Conservation (phyloP, 1,140 invertebrate genomes). For the Sesamia nonagrioides region DNA sequence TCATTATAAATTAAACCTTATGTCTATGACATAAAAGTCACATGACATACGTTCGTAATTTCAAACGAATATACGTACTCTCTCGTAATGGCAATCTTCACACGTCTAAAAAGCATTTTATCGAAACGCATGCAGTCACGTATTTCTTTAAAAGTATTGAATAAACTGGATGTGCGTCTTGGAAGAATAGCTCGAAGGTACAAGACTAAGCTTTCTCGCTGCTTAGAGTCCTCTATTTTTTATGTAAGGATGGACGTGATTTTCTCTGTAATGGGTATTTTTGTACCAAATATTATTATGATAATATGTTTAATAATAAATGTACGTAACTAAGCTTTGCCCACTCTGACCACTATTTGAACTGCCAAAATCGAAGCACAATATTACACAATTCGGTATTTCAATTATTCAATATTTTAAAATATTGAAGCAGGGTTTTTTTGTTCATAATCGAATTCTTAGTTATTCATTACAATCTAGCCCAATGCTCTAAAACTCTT, state of each 20-base stretch:
- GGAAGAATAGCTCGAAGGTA: not conserved
- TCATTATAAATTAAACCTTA: not conserved
- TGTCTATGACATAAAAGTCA: not conserved
- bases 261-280: no score
- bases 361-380: no score
- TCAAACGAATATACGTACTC: not conserved
- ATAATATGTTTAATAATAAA: no score
- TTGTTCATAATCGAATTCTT: no score
- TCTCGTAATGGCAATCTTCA: slow-evolving; percentile 19
- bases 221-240: not conserved
- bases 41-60: not conserved
- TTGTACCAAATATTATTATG: not conserved
- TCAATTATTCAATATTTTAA: no score
- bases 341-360: no score
- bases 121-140: slow-evolving; percentile 36
- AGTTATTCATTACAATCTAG: no score
- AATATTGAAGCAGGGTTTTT: not conserved
- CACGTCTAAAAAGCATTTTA: slow-evolving; percentile 36
- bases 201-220: slow-evolving; percentile 36
- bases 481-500: no score
- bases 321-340: no score
- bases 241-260: not conserved
- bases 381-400: no score
- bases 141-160: slow-evolving; percentile 30
- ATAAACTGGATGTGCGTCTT: slow-evolving; percentile 21